A percentile compares a stretch with the other conserved stretches of the same genome.
Evolutionary conservation across 2,888 invertebrate species (phyloP).

Genomic region (Noctua pronuba): DNA sequence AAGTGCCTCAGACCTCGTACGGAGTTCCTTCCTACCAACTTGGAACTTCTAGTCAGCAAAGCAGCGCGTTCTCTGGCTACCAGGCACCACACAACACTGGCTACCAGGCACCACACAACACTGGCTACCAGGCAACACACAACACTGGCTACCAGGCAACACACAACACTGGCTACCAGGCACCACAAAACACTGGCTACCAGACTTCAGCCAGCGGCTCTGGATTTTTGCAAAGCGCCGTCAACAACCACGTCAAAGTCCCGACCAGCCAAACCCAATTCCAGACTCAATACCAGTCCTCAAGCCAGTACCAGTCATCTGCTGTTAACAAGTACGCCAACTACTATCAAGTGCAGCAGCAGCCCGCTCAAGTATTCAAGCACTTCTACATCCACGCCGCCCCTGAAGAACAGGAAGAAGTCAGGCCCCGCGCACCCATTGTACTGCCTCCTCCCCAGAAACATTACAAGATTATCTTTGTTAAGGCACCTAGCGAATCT

Average conservation of each 20-base stretch:
- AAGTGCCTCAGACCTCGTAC: slow-evolving; percentile 84
- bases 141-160: slow-evolving; percentile 31
- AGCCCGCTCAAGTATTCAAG: slow-evolving; percentile 93
- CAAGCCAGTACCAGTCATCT: slow-evolving; percentile 68
- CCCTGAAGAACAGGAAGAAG: slow-evolving; percentile 87
- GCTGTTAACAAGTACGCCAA: slow-evolving; percentile 82
- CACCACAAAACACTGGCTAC: neutral
- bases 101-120: slow-evolving; percentile 1
- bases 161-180: slow-evolving; percentile 24
- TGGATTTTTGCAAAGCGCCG: slow-evolving; percentile 50
- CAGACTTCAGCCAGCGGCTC: slow-evolving; percentile 28
- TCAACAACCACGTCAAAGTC: slow-evolving; percentile 20
- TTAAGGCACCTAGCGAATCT: slow-evolving; percentile 93
- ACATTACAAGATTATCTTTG: slow-evolving; percentile 95
- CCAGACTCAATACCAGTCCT: slow-evolving; percentile 68
- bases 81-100: slow-evolving; percentile 27
- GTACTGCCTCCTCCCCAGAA: slow-evolving; percentile 92
- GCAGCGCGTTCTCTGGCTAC: slow-evolving; percentile 59
- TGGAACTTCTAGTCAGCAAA: slow-evolving; percentile 69
- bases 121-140: slow-evolving; percentile 16
- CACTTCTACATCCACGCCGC: slow-evolving; percentile 88
- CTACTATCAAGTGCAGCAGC: slow-evolving; percentile 93
- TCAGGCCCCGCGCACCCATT: slow-evolving; percentile 90
- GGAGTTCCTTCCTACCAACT: slow-evolving; percentile 81
- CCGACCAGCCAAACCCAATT: slow-evolving; percentile 53